Conservation (phyloP, 2,113 vertebrate genomes). For the Gopherus evgoodei region DNA sequence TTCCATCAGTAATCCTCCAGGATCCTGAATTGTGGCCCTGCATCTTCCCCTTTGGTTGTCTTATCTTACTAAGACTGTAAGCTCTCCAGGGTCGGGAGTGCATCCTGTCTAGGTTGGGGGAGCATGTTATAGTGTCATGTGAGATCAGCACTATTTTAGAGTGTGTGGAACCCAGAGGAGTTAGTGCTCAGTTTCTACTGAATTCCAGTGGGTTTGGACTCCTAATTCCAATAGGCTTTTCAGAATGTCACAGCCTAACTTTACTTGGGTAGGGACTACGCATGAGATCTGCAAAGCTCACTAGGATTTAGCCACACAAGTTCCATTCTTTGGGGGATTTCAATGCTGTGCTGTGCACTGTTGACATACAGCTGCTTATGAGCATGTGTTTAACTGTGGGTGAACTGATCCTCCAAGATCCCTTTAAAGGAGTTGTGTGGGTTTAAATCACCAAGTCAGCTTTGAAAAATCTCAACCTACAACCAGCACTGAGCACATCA, state of each 20-base stretch:
- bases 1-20: background rate
- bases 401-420: background rate
- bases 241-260: background rate
- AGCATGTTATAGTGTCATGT: background rate
- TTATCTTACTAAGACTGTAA: background rate
- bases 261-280: background rate
- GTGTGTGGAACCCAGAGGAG: background rate
- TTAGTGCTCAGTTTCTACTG: background rate
- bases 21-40: background rate
- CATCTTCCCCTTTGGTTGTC: background rate
- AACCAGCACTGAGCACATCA: background rate
- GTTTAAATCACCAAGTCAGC: conserved; percentile 8
- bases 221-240: background rate
- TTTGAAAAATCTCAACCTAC: conserved; percentile 5
- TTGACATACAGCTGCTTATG: too few relatives aligned
- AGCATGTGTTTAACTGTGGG: background rate
- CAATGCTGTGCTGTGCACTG: background rate
- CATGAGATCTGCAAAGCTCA: background rate
- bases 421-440: background rate
- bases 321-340: background rate
- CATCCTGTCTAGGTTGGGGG: background rate
- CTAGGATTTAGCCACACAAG: background rate
- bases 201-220: background rate
- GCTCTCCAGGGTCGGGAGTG: background rate
- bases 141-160: background rate